Evolutionary conservation across 2,113 vertebrate genomes (phyloP), one percentile per base, ranked within the genome.

Genomic region (Chunga burmeisteri): DNA sequence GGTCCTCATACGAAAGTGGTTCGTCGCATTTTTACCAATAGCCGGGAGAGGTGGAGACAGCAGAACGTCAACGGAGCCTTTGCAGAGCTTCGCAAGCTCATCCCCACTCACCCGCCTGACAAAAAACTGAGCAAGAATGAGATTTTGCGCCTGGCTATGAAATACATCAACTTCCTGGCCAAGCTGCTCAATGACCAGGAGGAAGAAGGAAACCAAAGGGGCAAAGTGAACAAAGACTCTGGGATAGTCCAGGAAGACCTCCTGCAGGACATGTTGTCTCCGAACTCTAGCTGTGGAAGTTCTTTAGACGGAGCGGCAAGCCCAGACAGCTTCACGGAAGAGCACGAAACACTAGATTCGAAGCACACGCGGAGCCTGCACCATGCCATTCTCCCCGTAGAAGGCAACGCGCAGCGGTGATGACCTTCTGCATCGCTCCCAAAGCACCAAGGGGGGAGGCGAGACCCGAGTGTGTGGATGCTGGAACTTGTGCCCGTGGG

Each of bases 81-180:
- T 3, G 98, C 99, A 0, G 99, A 99, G 97, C 99, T 99, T 53
- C 99, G 99, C 68, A 99, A 99, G 95, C 99, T 99, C 95, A 99
- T 99, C 91, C 99, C 99, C 74, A 99, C 99, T 2, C 99, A 99
- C 80, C 99, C 99, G 0, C 99, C 99, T 0, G 99, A 99, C 97
- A 99, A 99, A 95, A 99, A 99, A 90, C 98, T 99, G 75, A 99
- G 99, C 98, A 99, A 99, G 97, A 99, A 99, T 1, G 99, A 99
- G 98, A 99, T 99, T 83, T 96, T 99, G 82, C 99, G 99, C 75
- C 98, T 99, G 66, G 99, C 99, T 34, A 99, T 99, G 99, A 99
- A 99, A 97, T 99, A 99, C 96, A 99, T 99, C 97, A 99, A 99
- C 97, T 99, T 99, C 97, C 98, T 99, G 90, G 99, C 99, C 97